These are phyloP conservation scores for Allophyes oxyacanthae DNA, from an alignment of 2,888 invertebrate genomes.

Conservation along the genomic window DNA sequence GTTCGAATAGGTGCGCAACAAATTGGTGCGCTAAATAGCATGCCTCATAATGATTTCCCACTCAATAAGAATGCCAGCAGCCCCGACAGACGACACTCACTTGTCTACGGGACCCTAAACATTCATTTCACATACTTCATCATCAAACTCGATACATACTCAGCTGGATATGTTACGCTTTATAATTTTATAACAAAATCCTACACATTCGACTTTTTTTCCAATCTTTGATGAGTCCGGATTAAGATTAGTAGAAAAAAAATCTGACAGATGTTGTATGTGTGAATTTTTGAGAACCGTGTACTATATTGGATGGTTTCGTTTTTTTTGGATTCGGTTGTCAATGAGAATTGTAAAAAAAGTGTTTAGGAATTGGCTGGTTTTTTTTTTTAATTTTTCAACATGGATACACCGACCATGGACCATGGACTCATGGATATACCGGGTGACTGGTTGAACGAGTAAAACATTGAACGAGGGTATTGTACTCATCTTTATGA, in stretches of 20 bases:
- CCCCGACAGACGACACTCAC: too few relatives aligned
- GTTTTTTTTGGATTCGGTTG: conserved; percentile 37
- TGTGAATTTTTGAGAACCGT: conserved; percentile 47
- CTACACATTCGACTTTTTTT: conserved; percentile 70
- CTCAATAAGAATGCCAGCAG: too few relatives aligned
- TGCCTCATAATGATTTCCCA: too few relatives aligned
- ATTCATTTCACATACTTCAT: conserved; percentile 58
- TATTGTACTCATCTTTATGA: too few relatives aligned
- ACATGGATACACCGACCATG: too few relatives aligned
- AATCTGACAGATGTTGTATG: conserved; percentile 63
- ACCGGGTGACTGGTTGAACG: too few relatives aligned
- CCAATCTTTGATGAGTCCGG: conserved; percentile 69
- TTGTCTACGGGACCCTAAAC: conserved; percentile 52
- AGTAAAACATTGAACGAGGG: too few relatives aligned
- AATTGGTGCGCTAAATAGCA: too few relatives aligned
- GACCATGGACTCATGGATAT: too few relatives aligned
- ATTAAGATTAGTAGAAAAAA: conserved; percentile 66
- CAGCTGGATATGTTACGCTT: conserved; percentile 76
- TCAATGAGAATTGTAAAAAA: conserved; percentile 31
- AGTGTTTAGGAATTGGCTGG: not conserved
- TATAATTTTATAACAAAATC: conserved; percentile 72
- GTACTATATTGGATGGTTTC: conserved; percentile 30
- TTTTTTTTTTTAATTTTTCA: too few relatives aligned
- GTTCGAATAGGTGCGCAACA: too few relatives aligned
- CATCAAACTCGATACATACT: conserved; percentile 72